Base-by-base conservation (phyloP, 2,888 invertebrate species). In the Drosophila hamatofila region DNA sequence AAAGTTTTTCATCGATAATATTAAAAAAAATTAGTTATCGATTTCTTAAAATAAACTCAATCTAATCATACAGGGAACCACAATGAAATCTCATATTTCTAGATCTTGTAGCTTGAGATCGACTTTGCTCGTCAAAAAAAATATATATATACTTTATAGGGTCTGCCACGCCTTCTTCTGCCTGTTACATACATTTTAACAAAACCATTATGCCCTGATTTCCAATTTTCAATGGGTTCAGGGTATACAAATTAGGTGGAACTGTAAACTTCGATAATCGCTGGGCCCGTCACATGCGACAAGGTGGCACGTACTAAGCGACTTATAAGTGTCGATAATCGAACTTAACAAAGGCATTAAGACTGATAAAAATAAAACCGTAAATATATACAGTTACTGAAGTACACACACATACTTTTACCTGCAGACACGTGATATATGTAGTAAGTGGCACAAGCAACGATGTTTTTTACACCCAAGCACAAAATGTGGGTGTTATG, bases 221-320 rank as follows among this genome's bases (percentile, higher is more conserved):
- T n/a, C n/a, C n/a, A n/a, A n/a, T n/a, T n/a, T n/a, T n/a, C n/a
- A n/a, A n/a, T n/a, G n/a, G n/a, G n/a, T n/a, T n/a, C n/a, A n/a
- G 39, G 8, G 39, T 25, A 39, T 54, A 8, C 0, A 25, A 49
- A 64, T 55, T 52, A 62, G 54, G 41, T 35, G 14, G 33, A 63
- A 51, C 46, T n/a, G 27, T n/a, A 46, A 52, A 35, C 37, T 30
- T 21, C 25, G 54, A 18, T 42, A 67, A 71, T 89, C 64, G 64
- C 72, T 75, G 83, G 89, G 87, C 81, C 64, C 56, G 76, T 87
- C 84, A 76, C 87, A 81, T 72, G 82, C 85, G 57, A 55, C 56
- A 39, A 48, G 49, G 57, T 70, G 78, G 78, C 85, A 89, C 83
- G 84, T 88, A 76, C 59, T 49, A 27, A 55, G 30, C 68, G 52